A percentile compares a stretch with the other conserved stretches of the same genome.
phyloP scores from a whole-genome alignment of 2,797 vertebrate species.

The Heterohyrax brucei region DNA sequence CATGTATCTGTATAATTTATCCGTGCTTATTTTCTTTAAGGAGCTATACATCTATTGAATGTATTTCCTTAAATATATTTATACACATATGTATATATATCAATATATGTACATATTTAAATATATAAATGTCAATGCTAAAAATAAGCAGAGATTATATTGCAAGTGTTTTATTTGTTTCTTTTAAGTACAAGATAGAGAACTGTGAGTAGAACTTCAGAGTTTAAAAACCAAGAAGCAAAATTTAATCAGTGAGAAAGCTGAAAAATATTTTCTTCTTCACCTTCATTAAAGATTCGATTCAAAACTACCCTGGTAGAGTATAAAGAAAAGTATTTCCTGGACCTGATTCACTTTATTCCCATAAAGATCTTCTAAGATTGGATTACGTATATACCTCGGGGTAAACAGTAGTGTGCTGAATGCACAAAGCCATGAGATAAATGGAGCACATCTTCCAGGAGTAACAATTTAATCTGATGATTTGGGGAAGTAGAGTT shows the following conservation, averaged over 20 bases:
- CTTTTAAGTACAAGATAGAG: slow-evolving; percentile 32
- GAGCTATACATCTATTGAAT: not conserved
- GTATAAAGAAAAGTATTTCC: slow-evolving; percentile 50
- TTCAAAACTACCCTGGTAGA: not conserved
- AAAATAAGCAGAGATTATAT: slow-evolving; percentile 46
- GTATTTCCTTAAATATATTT: slow-evolving; percentile 7
- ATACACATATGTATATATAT: not conserved
- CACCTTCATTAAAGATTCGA: slow-evolving; percentile 70
- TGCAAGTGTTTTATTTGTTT: slow-evolving; percentile 21
- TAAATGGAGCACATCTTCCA: slow-evolving; percentile 50
- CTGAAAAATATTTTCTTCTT: slow-evolving; percentile 67
- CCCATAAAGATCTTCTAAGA: slow-evolving; percentile 67
- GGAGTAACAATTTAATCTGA: slow-evolving; percentile 65
- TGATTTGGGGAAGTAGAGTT: slow-evolving; percentile 58
- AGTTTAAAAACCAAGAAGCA: slow-evolving; percentile 52
- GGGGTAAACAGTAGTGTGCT: slow-evolving; percentile 20
- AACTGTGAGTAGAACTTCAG: slow-evolving; percentile 42
- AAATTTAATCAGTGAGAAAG: slow-evolving; percentile 71
- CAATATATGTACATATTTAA: too few relatives aligned
- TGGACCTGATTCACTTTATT: slow-evolving; percentile 41
- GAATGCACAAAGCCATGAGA: not conserved
- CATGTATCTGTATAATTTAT: slow-evolving; percentile 8
- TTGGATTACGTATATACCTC: slow-evolving; percentile 62
- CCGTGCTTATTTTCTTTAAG: slow-evolving; percentile 44
- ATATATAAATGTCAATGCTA: not conserved